phyloP scores from a whole-genome alignment of 1,140 invertebrate genomes.

The Cherax destructor region DNA sequence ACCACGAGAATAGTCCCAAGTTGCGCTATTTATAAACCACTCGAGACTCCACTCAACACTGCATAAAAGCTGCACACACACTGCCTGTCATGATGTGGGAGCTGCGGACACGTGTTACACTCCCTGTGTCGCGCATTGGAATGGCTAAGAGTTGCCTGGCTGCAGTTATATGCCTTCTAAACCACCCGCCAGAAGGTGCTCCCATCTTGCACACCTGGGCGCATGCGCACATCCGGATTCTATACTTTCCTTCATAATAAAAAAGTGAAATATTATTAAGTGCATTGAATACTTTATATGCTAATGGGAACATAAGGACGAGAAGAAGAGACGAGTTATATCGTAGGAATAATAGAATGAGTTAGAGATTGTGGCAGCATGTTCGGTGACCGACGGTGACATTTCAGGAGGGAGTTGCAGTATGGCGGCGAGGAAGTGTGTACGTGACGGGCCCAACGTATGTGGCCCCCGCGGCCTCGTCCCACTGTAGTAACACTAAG shows the following conservation, averaged over 20 bases:
- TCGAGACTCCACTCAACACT: background rate
- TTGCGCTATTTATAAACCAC: conserved; percentile 5
- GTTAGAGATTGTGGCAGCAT: background rate
- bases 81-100: background rate
- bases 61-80: background rate
- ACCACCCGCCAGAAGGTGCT: background rate
- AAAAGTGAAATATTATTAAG: background rate
- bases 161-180: background rate
- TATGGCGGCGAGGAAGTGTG: background rate
- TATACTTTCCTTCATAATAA: too few relatives aligned
- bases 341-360: background rate
- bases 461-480: background rate
- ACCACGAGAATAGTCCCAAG: background rate
- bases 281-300: background rate
- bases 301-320: too few relatives aligned
- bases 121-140: background rate
- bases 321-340: too few relatives aligned
- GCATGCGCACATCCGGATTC: background rate
- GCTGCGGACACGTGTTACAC: background rate
- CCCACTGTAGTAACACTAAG: background rate
- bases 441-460: background rate
- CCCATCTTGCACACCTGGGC: background rate
- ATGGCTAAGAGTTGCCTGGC: background rate
- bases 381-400: background rate
- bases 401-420: background rate